phyloP scores from a whole-genome alignment of 92 coral and sea anemone species.

The Palythoa caribaeorum region DNA sequence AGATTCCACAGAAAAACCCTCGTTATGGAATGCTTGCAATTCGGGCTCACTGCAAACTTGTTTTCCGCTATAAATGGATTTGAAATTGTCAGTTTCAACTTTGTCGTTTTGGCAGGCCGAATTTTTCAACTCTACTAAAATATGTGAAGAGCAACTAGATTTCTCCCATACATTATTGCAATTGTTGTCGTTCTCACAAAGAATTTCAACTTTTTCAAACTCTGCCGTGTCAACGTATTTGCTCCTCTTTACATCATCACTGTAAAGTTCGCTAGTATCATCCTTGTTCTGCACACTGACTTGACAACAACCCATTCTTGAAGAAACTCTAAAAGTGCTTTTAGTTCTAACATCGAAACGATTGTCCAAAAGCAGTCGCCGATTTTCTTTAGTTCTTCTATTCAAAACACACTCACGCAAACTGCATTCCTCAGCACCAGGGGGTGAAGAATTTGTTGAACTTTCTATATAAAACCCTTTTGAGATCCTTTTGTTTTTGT shows the following conservation, averaged over 20 bases:
- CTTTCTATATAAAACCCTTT: background rate
- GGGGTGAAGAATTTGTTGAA: conserved; percentile 6
- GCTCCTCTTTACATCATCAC: background rate
- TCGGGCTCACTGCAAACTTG: background rate
- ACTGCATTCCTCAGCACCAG: conserved; percentile 33
- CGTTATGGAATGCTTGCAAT: conserved; percentile 8
- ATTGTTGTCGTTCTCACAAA: conserved; percentile 21
- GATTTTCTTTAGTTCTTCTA: background rate
- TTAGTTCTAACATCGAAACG: background rate
- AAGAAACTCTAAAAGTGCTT: background rate
- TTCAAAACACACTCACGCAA: background rate
- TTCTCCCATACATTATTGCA: background rate
- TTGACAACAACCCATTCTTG: conserved; percentile 24
- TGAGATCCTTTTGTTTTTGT: conserved; percentile 20
- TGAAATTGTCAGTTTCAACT: background rate
- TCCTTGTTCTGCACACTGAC: background rate
- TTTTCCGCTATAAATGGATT: background rate
- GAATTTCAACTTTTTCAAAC: conserved; percentile 22
- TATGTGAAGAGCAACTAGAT: conserved; percentile 9
- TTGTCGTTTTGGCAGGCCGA: background rate
- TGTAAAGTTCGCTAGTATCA: background rate
- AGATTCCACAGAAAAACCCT: background rate
- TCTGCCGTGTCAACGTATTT: background rate
- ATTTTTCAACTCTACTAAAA: background rate
- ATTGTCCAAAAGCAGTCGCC: background rate